phyloP scores from a whole-genome alignment of 2,113 vertebrate species.

The Gymnocephalus cernua region DNA sequence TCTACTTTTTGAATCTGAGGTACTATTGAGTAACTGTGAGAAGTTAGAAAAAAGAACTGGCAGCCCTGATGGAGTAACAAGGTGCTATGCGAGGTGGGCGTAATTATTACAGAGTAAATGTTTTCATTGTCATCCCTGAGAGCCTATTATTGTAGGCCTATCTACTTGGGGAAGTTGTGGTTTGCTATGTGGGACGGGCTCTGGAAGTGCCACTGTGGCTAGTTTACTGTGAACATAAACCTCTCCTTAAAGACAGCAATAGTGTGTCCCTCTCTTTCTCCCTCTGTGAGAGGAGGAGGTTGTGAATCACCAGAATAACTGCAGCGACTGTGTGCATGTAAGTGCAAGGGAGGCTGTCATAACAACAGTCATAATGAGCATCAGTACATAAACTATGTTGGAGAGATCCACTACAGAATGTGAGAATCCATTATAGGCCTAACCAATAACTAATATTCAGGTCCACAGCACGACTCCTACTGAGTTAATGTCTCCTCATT shows the following conservation, averaged over 20 bases:
- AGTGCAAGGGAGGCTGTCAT: constrained; percentile 69
- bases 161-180: constrained; percentile 42
- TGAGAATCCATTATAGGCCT: constrained; percentile 22
- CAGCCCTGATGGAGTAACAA: constrained; percentile 14
- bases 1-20: constrained; percentile 18
- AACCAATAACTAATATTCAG: constrained; percentile 33
- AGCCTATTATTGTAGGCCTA: constrained; percentile 32
- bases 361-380: constrained; percentile 74
- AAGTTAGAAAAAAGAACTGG: neutral
- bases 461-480: neutral
- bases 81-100: constrained; percentile 6
- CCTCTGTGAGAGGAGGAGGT: constrained; percentile 44
- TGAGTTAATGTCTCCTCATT: constrained; percentile 9
- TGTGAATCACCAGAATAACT: constrained; percentile 66
- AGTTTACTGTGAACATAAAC: constrained; percentile 61
- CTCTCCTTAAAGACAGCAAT: constrained; percentile 54
- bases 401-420: constrained; percentile 23
- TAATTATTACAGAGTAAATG: constrained; percentile 52
- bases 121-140: constrained; percentile 54
- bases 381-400: constrained; percentile 60
- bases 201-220: constrained; percentile 37
- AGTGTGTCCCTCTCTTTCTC: constrained; percentile 30
- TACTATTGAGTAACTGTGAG: constrained; percentile 29
- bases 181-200: constrained; percentile 41
- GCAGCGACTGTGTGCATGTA: constrained; percentile 43